These are phyloP conservation scores for Leptinotarsa undecemlineata DNA, from an alignment of 1,140 invertebrate species.

Conservation along the genomic window DNA sequence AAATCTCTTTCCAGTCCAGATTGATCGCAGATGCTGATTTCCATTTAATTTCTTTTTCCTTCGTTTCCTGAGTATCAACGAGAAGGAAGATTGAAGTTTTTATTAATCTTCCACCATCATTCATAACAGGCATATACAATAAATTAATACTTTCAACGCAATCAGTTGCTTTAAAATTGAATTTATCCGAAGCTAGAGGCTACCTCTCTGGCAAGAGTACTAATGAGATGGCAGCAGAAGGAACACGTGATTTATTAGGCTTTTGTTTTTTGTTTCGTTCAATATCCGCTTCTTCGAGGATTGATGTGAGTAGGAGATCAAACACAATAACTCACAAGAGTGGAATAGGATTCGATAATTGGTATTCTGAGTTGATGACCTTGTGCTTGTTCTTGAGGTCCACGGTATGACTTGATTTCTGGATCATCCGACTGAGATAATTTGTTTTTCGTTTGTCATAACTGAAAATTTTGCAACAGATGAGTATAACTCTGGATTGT, in stretches of 20 bases:
- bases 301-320: background rate
- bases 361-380: too few relatives aligned
- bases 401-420: too few relatives aligned
- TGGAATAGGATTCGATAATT: too few relatives aligned
- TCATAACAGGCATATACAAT: conserved; percentile 16
- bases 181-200: conserved; percentile 27
- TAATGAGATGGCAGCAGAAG: conserved; percentile 24
- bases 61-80: conserved; percentile 5
- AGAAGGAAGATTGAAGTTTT: conserved; percentile 29
- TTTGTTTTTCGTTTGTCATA: too few relatives aligned
- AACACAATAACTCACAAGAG: background rate
- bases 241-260: conserved; percentile 19
- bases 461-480: too few relatives aligned
- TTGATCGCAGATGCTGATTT: background rate
- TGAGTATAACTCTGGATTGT: too few relatives aligned
- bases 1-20: too few relatives aligned
- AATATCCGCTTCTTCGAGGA: background rate
- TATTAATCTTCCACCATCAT: conserved; percentile 16
- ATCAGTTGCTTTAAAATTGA: conserved; percentile 30
- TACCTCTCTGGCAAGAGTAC: conserved; percentile 15
- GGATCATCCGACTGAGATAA: too few relatives aligned
- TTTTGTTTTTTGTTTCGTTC: conserved; percentile 21
- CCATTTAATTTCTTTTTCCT: conserved; percentile 17
- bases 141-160: conserved; percentile 33
- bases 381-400: too few relatives aligned